phyloP scores from a whole-genome alignment of 2,113 vertebrate species.

The Pipa parva region DNA sequence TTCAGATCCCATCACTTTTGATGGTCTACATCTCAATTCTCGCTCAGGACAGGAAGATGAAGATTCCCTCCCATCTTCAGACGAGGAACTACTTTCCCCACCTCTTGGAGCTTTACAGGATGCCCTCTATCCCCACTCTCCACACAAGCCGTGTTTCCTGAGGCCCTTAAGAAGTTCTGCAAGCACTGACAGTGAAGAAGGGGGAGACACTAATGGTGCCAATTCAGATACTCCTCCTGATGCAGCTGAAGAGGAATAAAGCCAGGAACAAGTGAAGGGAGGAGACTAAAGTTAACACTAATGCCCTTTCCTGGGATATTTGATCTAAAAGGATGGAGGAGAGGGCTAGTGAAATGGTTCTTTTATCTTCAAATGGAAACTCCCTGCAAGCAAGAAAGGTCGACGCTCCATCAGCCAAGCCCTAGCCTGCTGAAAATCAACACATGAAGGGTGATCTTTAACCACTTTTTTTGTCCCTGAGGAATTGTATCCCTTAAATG shows the following conservation, averaged over 20 bases:
- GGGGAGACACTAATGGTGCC: conserved; percentile 26
- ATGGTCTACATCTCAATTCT: conserved; percentile 76
- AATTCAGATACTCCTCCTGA: conserved; percentile 28
- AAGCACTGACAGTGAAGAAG: conserved; percentile 79
- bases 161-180: conserved; percentile 54
- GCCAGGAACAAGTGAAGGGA: background rate
- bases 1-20: conserved; percentile 62
- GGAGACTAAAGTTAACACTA: background rate
- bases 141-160: conserved; percentile 64
- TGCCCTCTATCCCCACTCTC: conserved; percentile 61
- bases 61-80: conserved; percentile 84
- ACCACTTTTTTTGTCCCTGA: no score
- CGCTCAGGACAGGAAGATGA: conserved; percentile 68
- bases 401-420: no score
- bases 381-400: no score
- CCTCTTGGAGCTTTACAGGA: conserved; percentile 73
- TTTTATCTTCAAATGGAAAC: no score
- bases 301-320: background rate
- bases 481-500: no score
- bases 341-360: background rate
- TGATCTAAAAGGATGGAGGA: background rate
- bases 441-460: no score
- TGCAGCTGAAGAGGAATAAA: conserved; percentile 29
- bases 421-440: no score
- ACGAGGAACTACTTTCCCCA: conserved; percentile 80